Base-by-base conservation (phyloP, 2,797 vertebrate species). In the Hemibagrus guttatus region DNA sequence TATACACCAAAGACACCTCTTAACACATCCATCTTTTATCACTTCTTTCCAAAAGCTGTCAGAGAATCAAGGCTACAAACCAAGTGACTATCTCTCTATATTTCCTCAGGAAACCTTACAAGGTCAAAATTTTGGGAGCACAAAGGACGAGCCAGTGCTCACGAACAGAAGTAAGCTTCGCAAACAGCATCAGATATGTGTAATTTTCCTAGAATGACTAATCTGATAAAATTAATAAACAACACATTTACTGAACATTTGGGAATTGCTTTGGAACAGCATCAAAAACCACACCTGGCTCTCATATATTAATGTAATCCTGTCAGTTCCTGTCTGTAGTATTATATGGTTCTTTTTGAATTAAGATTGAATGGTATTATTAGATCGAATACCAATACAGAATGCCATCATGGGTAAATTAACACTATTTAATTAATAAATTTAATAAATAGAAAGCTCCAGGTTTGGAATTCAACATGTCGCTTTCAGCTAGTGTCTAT, bases 31-130 rank as follows among this genome's bases (percentile, higher is more conserved):
- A 79, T 39, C 42, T 13, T 6, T 81, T 42, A 66, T 81, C 42
- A 81, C 42, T 74, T 91, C 85, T 72, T 87, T 84, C 56, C 61
- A 85, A 79, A 90, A 86, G 71, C 58, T 88, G 68, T 84, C 86
- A 84, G 58, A 82, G 87, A 79, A 71, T 87, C 46, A 86, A 89
- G 75, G 28, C 2, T 31, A 35, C 75, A 90, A 89, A 89, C 89
- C 81, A 81, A 81, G 68, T 82, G 42, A 63, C 69, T 83, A 68
- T 87, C 61, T 69, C 87, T 88, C n/a, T 31, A 74, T 84, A 87
- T 82, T 94, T 93, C 89, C 92, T 91, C 89, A 91, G 91, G 90
- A 94, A 93, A 90, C 88, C 75, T 86, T 84, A 35, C 17, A 85
- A 75, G 49, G 85, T 86, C 83, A 88, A 84, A 54, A 19, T 21